Conservation (phyloP, 2,888 invertebrate species). For the Crioceris asparagi region DNA sequence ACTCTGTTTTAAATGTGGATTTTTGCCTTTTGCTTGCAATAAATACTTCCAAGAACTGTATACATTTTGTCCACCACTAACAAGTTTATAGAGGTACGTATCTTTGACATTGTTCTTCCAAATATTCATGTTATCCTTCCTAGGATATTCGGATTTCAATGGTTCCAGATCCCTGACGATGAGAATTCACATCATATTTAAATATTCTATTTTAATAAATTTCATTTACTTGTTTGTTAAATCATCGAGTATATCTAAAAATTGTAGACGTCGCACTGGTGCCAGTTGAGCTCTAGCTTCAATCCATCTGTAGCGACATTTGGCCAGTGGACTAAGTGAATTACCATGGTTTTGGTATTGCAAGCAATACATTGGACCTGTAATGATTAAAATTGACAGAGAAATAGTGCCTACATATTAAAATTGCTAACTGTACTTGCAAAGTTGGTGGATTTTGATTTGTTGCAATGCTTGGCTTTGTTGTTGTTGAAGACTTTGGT, state of each 20-base stretch:
- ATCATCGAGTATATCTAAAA: slow-evolving; percentile 27
- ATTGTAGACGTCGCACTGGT: slow-evolving; percentile 16
- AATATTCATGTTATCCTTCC: slow-evolving; percentile 15
- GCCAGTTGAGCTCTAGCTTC: slow-evolving; percentile 14
- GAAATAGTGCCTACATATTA: no score
- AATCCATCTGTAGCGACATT: slow-evolving; percentile 14
- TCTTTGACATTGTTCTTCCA: slow-evolving; percentile 14
- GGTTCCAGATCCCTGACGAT: slow-evolving; percentile 24
- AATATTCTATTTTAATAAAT: background rate
- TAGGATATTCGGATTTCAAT: slow-evolving; percentile 27
- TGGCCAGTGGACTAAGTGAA: no score
- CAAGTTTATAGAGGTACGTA: slow-evolving; percentile 22
- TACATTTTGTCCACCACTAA: slow-evolving; percentile 18
- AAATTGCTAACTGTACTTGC: no score
- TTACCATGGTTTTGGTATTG: no score
- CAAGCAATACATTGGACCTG: no score
- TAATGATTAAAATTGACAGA: no score
- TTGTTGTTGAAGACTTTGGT: no score
- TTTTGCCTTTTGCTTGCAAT: no score
- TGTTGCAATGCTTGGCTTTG: no score
- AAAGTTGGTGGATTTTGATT: no score
- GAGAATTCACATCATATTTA: slow-evolving; percentile 1
- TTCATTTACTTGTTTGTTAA: slow-evolving; percentile 19
- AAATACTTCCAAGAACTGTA: slow-evolving; percentile 21
- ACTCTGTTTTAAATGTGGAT: background rate